Evolutionary conservation across 1,140 invertebrate species (phyloP).

Genomic region (Drosophila eugracilis): DNA sequence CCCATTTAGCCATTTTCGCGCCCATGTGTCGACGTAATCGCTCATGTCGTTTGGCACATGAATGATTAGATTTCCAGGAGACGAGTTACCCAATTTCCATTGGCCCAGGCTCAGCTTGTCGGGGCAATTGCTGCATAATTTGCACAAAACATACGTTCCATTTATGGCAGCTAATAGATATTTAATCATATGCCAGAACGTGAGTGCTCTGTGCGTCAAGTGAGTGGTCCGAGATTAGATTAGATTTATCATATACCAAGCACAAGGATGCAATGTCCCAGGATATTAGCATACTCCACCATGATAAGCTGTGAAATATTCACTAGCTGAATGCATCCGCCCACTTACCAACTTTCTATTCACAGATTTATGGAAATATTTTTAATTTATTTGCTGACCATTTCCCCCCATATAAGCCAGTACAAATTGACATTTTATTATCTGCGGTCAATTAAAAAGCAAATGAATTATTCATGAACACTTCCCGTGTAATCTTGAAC

Average conservation of each 20-base stretch:
- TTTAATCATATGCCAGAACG: slow-evolving; percentile 47
- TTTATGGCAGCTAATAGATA: slow-evolving; percentile 70
- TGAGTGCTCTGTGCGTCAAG: slow-evolving; percentile 50
- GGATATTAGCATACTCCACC: neutral
- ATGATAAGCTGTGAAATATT: slow-evolving; percentile 18
- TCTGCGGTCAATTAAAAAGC: slow-evolving; percentile 29
- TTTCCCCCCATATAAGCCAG: slow-evolving; percentile 7
- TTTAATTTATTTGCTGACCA: slow-evolving; percentile 13
- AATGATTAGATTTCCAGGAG: slow-evolving; percentile 70
- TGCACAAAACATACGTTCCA: slow-evolving; percentile 47
- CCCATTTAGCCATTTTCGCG: slow-evolving; percentile 3
- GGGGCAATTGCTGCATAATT: slow-evolving; percentile 65
- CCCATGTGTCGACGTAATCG: slow-evolving; percentile 69
- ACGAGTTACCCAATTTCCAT: neutral
- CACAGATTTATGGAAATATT: slow-evolving; percentile 10
- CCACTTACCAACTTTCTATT: slow-evolving; percentile 9
- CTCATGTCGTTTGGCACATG: slow-evolving; percentile 78
- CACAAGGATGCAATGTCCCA: slow-evolving; percentile 9
- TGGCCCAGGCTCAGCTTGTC: slow-evolving; percentile 21
- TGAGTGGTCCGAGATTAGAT: slow-evolving; percentile 47
- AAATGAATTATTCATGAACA: slow-evolving; percentile 25
- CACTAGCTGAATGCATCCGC: neutral
- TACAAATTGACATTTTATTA: slow-evolving; percentile 16
- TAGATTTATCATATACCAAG: slow-evolving; percentile 39
- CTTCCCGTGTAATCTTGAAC: slow-evolving; percentile 8